Evolutionary conservation across 1,140 invertebrate genomes (phyloP), one percentile per base, ranked within the genome.

Genomic region (Diprion similis): DNA sequence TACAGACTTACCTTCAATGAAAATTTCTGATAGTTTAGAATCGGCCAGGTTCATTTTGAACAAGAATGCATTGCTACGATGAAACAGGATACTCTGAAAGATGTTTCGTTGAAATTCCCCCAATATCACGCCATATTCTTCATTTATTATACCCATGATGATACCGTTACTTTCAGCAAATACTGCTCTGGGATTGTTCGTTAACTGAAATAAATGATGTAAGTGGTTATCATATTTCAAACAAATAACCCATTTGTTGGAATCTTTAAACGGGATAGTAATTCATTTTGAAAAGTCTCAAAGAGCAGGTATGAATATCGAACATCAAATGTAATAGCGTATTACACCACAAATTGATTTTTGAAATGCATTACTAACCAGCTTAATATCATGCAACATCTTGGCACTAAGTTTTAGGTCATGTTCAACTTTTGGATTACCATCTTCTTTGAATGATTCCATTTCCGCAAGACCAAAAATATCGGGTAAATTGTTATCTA

Each of bases 81-180:
- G 76, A 77, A 84, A 84, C 19, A 84, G 59, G 15, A 84, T 74
- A 8, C 77, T 77, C 47, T 82, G 75, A 76, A 79, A 84, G 13
- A 70, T 66, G 75, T 84, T 84, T 3, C 11, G n/a, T 46, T 78
- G 76, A 13, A 82, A 78, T 51, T 75, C 68, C 46, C 78, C 81
- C 8, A 82, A 51, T 51, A 82, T 73, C 9, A 82, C 73, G 11
- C 80, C 82, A 68, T 78, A 81, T 51, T 84, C 78, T 46, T 80
- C 76, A 70, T 76, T 73, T 24, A 81, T 68, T 47, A 77, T 76
- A 10, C 77, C 45, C 46, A 84, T 65, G 18, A 81, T 76, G 4
- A 72, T 78, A 48, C 82, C 82, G 69, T 71, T 65, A 8, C 82
- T 80, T 72, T 11, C 48, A 10, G 77, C 70, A 68, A 81, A 84